phyloP scores from a whole-genome alignment of 2,888 invertebrate genomes.

The Pristionchus japonicus region DNA sequence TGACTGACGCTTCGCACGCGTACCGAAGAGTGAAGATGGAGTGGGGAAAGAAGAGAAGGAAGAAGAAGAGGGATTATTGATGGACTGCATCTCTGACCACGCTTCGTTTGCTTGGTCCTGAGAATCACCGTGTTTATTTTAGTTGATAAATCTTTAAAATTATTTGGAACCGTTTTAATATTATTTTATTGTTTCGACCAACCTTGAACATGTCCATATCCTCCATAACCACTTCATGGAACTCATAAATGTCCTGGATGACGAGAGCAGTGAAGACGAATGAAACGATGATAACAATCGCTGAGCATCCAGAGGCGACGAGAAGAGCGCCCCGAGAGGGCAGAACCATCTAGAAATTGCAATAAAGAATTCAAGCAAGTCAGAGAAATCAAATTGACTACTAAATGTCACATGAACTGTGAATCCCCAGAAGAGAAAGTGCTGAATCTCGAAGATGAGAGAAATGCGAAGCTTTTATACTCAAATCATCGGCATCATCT shows the following conservation, averaged over 20 bases:
- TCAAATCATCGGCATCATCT: background rate
- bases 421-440: background rate
- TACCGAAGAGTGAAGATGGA: background rate
- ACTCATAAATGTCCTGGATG: slow-evolving; percentile 50
- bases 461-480: background rate
- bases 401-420: no score
- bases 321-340: slow-evolving; percentile 21
- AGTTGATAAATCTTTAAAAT: no score
- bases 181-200: background rate
- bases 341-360: background rate
- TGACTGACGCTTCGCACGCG: slow-evolving; percentile 40
- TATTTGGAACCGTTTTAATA: background rate
- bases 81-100: slow-evolving; percentile 45
- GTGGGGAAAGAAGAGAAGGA: background rate
- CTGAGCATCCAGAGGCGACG: slow-evolving; percentile 19
- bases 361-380: background rate
- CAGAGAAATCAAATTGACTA: no score
- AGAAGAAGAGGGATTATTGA: slow-evolving; percentile 1
- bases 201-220: slow-evolving; percentile 57
- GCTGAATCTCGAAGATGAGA: background rate
- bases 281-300: slow-evolving; percentile 31
- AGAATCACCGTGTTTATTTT: background rate
- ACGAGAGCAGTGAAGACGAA: slow-evolving; percentile 44
- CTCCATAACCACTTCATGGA: slow-evolving; percentile 48
- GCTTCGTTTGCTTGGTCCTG: slow-evolving; percentile 41